phyloP scores from a whole-genome alignment of 2,888 invertebrate species.

The Copidosoma aretas region DNA sequence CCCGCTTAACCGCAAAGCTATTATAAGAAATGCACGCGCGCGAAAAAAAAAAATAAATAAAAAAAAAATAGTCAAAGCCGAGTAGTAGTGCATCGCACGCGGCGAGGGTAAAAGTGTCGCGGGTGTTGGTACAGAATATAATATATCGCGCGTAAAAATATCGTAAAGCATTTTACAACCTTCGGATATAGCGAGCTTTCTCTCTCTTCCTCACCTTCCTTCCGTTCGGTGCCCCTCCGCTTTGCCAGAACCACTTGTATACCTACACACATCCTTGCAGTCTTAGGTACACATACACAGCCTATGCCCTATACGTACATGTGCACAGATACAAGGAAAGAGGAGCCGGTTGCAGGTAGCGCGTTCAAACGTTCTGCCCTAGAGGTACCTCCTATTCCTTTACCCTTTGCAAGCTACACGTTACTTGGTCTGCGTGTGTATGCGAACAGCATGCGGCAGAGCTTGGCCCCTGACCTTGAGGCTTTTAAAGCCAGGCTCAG shows the following conservation, averaged over 20 bases:
- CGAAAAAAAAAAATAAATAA: not conserved
- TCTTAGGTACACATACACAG: too few species aligned
- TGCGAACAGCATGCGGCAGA: too few species aligned
- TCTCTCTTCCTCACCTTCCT: not conserved
- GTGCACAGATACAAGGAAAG: not conserved
- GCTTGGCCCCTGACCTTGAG: constrained; percentile 16
- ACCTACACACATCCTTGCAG: too few species aligned
- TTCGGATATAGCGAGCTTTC: constrained; percentile 44
- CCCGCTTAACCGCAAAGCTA: not conserved
- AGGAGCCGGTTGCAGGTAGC: not conserved
- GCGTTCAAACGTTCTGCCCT: not conserved
- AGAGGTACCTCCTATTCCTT: not conserved
- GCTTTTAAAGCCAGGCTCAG: not conserved
- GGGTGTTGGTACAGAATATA: constrained; percentile 12
- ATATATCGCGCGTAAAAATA: constrained; percentile 24
- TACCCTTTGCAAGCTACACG: not conserved
- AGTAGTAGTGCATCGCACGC: not conserved
- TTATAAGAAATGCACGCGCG: not conserved
- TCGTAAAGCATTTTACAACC: constrained; percentile 51
- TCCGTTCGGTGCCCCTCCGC: not conserved
- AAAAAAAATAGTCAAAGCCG: not conserved
- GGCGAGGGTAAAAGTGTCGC: constrained; percentile 25
- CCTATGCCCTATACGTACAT: too few species aligned
- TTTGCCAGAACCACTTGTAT: too few species aligned
- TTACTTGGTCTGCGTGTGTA: too few species aligned